Base-by-base conservation (phyloP, 2,888 invertebrate genomes). In the Acanthoscelides obtectus region DNA sequence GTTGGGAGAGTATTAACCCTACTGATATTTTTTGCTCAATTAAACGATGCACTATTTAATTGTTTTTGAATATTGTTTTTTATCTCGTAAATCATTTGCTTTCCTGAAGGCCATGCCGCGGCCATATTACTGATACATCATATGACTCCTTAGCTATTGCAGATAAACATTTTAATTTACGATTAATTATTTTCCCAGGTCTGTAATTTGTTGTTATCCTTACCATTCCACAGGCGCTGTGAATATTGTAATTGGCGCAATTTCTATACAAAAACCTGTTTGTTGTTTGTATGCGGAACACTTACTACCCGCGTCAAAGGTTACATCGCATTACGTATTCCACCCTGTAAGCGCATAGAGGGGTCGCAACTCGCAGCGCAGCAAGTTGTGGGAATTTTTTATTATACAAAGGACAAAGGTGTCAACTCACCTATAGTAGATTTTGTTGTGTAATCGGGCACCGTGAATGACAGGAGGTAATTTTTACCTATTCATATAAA, bases 331-430 rank as follows among this genome's bases (percentile, higher is more conserved):
- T 45, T 45, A 45, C 45, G 45, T 45, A 45, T 45, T 45, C 45
- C 45, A 45, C 45, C 45, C 45, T 45, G 45, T 45, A 45, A 1
- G 45, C 12, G 45, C 45, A 12, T 12, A 45, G 45, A 45, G 45
- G 45, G 45, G 73, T 76, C 73, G 75, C 67, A 45, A 17, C 71
- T 69, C 73, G 66, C 64, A 74, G 75, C 73, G 75, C 67, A 45
- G 45, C 71, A 70, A 74, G 66, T 67, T 75, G 75, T 76, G 74
- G 71, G 75, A 74, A 75, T 72, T 71, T 73, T 71, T 74, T 69
- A 66, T 25, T 25, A 45, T 45, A 45, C 45, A 45, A 45, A 45
- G 45, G 45, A 45, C 45, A 45, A 45, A 45, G 45, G 45, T 45
- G 45, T 45, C 45, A 45, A 45, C 45, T 45, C 45, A 45, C 45